Percentiles rank a stretch among this genome's conserved stretches.
Evolutionary conservation across 2,888 invertebrate genomes (phyloP).

Genomic region (Pherbina coryleti): DNA sequence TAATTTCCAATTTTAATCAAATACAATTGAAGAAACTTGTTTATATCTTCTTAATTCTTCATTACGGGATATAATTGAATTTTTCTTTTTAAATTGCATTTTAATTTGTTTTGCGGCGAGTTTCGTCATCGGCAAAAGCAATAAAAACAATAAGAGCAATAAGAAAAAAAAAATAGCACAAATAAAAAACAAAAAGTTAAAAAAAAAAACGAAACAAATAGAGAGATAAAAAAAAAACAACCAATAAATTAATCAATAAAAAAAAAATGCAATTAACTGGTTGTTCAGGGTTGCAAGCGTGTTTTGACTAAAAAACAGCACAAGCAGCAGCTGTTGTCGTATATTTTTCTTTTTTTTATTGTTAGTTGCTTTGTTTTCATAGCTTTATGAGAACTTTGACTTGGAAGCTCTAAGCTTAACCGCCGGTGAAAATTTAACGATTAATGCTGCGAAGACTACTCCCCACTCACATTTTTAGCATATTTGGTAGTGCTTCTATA

Average conservation of each 20-base stretch:
- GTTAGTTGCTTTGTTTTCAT: not conserved
- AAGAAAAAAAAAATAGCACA: not conserved
- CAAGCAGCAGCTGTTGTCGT: not conserved
- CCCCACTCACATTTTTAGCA: not conserved
- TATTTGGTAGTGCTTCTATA: not conserved
- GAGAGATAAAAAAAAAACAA: not conserved
- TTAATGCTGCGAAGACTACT: too few relatives aligned
- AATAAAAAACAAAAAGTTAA: not conserved
- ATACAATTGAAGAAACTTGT: too few relatives aligned
- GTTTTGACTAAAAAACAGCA: not conserved
- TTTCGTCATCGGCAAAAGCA: not conserved
- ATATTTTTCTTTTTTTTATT: not conserved
- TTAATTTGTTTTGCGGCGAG: not conserved
- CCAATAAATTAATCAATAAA: not conserved
- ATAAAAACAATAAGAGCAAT: not conserved
- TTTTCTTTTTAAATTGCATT: not conserved
- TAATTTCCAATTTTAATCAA: too few relatives aligned
- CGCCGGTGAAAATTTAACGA: too few relatives aligned
- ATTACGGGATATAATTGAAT: not conserved
- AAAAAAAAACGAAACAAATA: not conserved
- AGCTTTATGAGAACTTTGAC: constrained; percentile 49
- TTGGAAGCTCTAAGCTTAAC: constrained; percentile 34
- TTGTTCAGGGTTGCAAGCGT: constrained; percentile 13
- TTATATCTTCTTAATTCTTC: not conserved
- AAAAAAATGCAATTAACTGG: constrained; percentile 17